Evolutionary conservation across 2,888 invertebrate genomes (phyloP), one percentile per base, ranked within the genome.

Genomic region (Plagodis dolabraria): DNA sequence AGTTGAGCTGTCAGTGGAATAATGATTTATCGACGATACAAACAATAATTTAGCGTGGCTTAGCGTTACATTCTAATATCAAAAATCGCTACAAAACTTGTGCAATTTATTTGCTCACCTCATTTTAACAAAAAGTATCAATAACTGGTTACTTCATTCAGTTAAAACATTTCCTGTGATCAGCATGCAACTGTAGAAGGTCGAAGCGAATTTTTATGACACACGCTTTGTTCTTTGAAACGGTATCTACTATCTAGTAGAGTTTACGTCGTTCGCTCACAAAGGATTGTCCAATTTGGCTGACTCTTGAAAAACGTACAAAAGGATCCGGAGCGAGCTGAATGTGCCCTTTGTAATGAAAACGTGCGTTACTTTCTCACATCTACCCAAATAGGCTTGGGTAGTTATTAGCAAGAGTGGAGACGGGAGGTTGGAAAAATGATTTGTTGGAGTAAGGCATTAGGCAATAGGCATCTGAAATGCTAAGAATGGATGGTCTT

Each of bases 271-370:
- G 63, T 53, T 48, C 60, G 63, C 56, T 63, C 63, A 69, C 69
- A 69, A 67, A 64, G 63, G 65, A 64, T 67, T 65, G 69, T 69
- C 64, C 67, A 69, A 69, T 67, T 69, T 65, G 64, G 63, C 69
- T 67, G 67, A 64, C 67, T 67, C 64, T 67, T 67, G 65, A 63
- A 67, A 69, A 65, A 69, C 63, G 64, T 49, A 69, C 69, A 69
- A 69, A 69, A 64, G 67, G 67, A 67, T 57, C 60, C 53, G 34
- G 55, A 44, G 54, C 52, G 10, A 42, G 58, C 57, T 52, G 64
- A 65, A 64, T 53, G 63, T 62, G 55, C 55, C 52, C 64, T 65
- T 69, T 69, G 69, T 61, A 61, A 61, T 69, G 64, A 63, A 57
- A 58, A 63, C 65, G 60, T 56, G 65, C 61, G 64, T 67, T 63